These are phyloP conservation scores for Neolamprologus brichardi DNA, from an alignment of 2,113 vertebrate genomes.

Conservation along the genomic window DNA sequence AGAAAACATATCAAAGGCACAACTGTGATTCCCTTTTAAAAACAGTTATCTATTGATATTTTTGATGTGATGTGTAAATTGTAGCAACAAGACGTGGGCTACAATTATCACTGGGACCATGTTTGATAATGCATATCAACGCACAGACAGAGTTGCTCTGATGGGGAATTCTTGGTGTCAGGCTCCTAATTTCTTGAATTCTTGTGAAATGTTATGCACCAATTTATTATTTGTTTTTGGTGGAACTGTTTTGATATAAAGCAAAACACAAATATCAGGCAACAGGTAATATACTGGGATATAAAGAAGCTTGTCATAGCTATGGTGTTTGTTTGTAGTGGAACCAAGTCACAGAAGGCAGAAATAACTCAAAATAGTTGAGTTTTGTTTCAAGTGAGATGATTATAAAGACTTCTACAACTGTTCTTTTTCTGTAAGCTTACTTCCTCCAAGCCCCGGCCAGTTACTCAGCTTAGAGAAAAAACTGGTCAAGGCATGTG, in stretches of 20 bases:
- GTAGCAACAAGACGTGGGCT: not conserved
- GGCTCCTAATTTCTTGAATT: not conserved
- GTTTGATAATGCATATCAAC: not conserved
- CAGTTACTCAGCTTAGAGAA: not conserved
- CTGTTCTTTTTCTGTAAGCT: not conserved
- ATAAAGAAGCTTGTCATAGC: not conserved
- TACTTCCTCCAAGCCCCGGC: not conserved
- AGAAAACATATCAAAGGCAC: not conserved
- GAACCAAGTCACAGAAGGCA: not conserved
- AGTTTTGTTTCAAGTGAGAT: not conserved
- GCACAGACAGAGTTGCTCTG: not conserved
- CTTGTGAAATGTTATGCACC: not conserved
- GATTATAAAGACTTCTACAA: not conserved
- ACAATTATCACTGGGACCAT: not conserved
- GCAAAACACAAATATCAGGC: not conserved
- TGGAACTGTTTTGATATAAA: not conserved
- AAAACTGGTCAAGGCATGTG: not conserved
- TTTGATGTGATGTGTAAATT: not conserved
- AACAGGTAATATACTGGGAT: not conserved
- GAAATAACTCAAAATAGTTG: not conserved
- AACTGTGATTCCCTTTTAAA: not conserved
- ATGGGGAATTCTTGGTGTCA: not conserved
- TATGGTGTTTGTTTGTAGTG: not conserved
- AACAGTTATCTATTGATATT: not conserved
- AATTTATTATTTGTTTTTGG: not conserved